A percentile compares a stretch with the other conserved stretches of the same genome.
phyloP scores from a whole-genome alignment of 2,797 vertebrate genomes.

The Hipposideros larvatus region DNA sequence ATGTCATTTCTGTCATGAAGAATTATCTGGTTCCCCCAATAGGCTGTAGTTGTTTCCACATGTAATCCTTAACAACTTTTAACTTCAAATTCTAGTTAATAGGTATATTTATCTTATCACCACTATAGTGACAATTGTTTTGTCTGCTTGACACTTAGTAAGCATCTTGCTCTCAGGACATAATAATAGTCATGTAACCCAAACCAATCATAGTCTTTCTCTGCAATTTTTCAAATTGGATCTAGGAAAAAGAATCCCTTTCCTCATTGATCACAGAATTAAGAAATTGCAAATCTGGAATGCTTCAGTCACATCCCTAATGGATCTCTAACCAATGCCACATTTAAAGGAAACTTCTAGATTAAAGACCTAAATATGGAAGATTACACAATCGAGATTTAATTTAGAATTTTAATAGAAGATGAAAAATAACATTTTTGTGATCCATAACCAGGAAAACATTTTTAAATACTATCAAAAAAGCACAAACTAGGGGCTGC shows the following conservation, averaged over 20 bases:
- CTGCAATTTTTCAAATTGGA: slow-evolving; percentile 8
- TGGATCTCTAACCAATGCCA: neutral
- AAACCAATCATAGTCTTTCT: neutral
- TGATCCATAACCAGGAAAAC: neutral
- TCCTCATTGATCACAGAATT: neutral
- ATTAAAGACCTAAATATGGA: neutral
- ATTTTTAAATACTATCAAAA: neutral
- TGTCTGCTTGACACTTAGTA: neutral
- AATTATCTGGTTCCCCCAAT: neutral
- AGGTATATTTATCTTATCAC: neutral
- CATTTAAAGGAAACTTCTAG: neutral
- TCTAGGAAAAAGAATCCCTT: neutral
- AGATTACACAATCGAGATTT: neutral
- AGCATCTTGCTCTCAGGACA: neutral
- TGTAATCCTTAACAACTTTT: neutral
- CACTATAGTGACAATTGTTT: neutral
- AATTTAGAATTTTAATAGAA: slow-evolving; percentile 40
- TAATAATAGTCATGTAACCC: neutral
- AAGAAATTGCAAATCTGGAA: neutral
- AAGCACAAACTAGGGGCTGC: neutral
- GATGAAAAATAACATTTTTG: neutral
- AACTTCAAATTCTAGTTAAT: neutral
- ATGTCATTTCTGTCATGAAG: neutral
- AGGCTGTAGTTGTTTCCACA: neutral
- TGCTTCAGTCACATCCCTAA: neutral